These are phyloP conservation scores for Alligator mississippiensis DNA, from an alignment of 2,113 vertebrate genomes.

Conservation along the genomic window DNA sequence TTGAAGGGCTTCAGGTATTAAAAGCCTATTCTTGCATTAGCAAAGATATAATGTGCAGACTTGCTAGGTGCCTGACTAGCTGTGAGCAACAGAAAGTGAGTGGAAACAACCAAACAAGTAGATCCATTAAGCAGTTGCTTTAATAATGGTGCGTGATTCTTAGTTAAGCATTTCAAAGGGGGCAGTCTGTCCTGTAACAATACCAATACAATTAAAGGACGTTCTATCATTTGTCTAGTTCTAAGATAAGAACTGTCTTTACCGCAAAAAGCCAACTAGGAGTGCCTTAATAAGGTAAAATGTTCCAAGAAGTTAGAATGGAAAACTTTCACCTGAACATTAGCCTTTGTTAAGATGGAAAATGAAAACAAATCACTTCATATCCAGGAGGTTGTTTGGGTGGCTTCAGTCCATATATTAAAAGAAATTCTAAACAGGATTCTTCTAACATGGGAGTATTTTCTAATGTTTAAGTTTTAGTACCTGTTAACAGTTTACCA, in stretches of 20 bases:
- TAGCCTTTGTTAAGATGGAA: neutral
- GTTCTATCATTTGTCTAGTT: neutral
- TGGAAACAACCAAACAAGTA: neutral
- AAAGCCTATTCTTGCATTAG: neutral
- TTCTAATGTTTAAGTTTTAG: neutral
- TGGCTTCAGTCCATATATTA: neutral
- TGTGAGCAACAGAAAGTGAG: neutral
- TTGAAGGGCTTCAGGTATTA: neutral
- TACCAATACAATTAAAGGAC: neutral
- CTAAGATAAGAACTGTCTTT: neutral
- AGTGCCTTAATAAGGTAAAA: neutral
- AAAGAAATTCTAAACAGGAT: neutral
- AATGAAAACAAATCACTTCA: neutral
- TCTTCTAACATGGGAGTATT: no score
- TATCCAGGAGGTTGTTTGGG: neutral
- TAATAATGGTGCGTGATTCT: neutral
- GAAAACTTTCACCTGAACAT: neutral
- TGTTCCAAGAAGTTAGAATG: neutral
- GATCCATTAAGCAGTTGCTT: neutral
- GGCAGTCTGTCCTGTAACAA: neutral
- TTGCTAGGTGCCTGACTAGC: neutral
- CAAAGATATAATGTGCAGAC: neutral
- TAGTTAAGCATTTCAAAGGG: neutral
- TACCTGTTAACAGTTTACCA: neutral
- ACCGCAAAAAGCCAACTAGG: neutral